Base-by-base conservation (phyloP, 2,797 vertebrate species). In the Harpagifer antarcticus region DNA sequence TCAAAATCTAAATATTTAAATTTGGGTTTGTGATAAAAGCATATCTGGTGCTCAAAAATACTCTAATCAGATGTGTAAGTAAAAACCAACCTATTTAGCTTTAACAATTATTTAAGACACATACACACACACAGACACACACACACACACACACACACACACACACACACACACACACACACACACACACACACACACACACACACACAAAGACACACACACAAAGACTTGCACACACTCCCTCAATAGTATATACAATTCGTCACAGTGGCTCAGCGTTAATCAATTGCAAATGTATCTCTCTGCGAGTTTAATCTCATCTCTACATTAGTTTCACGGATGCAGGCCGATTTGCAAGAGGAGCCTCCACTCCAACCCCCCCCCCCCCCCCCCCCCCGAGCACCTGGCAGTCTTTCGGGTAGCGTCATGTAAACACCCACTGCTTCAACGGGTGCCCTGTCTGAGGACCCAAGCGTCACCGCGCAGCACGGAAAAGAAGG, bases 261-360 rank as follows among this genome's bases (percentile, higher is more conserved):
- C 40, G 93, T 93, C 93, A 94, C 91, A 89, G 89, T 67, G 74
- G 89, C 90, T 90, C 89, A 89, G 86, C 74, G 71, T 74, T 92
- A 91, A 93, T 92, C 92, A 93, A 92, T 89, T 93, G 92, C 89
- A 92, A 94, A 93, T 92, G 86, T 92, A 91, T 95, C 94, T 93
- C 91, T 86, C 60, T 72, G 77, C 82, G 60, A 84, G 78, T 92
- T 94, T 96, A 96, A 96, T 96, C 96, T 95, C 93, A 95, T 96
- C 95, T 96, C 87, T 81, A 90, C 91, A 92, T 91, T 90, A 92
- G 90, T 93, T 93, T 94, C 92, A 94, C 91, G 89, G 93, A 92
- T 84, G 76, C 76, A 37, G 74, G 77, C 20, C 85, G 84, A 92
- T 92, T 88, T 92, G 79, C 85, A 52, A 90, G 70, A 43, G 81